phyloP scores from a whole-genome alignment of 2,797 vertebrate species.

The Oceanodroma leucorhoa region DNA sequence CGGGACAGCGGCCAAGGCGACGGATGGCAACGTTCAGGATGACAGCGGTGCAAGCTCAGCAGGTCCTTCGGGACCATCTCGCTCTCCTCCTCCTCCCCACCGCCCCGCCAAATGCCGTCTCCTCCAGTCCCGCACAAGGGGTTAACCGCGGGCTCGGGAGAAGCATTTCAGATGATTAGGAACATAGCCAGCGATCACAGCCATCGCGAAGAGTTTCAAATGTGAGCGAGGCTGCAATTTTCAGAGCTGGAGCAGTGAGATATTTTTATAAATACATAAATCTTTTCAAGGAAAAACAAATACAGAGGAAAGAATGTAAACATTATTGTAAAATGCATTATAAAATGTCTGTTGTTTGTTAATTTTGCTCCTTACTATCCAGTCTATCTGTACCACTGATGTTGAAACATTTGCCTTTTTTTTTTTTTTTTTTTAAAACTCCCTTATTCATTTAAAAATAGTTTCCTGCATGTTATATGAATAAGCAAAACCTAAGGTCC shows the following conservation, averaged over 20 bases:
- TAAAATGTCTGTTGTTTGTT: slow-evolving; percentile 61
- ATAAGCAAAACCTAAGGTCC: slow-evolving; percentile 55
- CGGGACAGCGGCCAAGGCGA: accelerated
- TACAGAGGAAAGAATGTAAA: slow-evolving; percentile 62
- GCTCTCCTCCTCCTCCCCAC: background rate
- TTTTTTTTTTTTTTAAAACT: background rate
- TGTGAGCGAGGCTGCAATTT: slow-evolving; percentile 1
- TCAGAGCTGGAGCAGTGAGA: slow-evolving; percentile 40
- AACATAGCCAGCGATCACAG: slow-evolving; percentile 2
- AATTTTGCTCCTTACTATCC: slow-evolving; percentile 63
- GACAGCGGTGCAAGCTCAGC: accelerated
- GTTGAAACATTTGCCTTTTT: slow-evolving; percentile 22
- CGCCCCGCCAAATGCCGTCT: accelerated
- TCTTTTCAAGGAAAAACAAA: slow-evolving; percentile 64
- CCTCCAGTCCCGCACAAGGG: background rate
- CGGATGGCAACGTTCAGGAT: accelerated
- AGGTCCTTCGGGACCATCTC: background rate
- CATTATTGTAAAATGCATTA: slow-evolving; percentile 67
- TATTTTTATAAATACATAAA: slow-evolving; percentile 68
- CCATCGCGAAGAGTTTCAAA: slow-evolving; percentile 1
- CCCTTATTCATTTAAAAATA: slow-evolving; percentile 65
- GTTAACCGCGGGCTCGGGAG: background rate
- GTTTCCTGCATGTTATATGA: slow-evolving; percentile 56
- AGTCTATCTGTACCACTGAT: slow-evolving; percentile 47
- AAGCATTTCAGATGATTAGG: background rate